A percentile compares a stretch with the other conserved stretches of the same genome.
Evolutionary conservation across 2,888 invertebrate species (phyloP).

Genomic region (Hemicrepidius hirtus): DNA sequence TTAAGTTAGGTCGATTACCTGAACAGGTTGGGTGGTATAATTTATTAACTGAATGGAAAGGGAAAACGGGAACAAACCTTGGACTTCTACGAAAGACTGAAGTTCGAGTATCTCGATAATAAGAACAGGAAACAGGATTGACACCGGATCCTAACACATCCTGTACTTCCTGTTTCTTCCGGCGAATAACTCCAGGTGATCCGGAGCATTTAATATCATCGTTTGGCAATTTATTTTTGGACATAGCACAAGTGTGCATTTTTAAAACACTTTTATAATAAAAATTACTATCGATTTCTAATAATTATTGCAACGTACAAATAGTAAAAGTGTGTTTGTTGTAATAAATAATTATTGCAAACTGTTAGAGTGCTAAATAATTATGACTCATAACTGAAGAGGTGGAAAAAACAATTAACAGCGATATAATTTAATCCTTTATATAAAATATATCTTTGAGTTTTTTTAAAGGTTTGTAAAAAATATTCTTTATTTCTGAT

Average conservation of each 20-base stretch:
- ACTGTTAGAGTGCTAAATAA: background rate
- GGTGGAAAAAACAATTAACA: too few species aligned
- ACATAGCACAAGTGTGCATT: conserved; percentile 21
- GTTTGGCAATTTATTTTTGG: conserved; percentile 13
- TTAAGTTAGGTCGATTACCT: too few species aligned
- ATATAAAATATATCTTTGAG: too few species aligned
- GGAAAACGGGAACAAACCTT: conserved; percentile 14
- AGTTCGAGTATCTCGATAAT: conserved; percentile 18
- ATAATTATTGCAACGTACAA: conserved; percentile 1
- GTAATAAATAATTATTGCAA: background rate
- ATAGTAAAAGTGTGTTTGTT: conserved; percentile 1
- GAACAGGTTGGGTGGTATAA: too few species aligned
- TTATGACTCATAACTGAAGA: background rate
- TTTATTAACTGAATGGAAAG: too few species aligned
- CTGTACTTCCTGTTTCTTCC: background rate
- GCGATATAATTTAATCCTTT: too few species aligned
- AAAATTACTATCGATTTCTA: conserved; percentile 7
- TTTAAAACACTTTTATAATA: background rate
- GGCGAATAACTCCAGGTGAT: conserved; percentile 32
- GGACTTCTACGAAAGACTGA: background rate
- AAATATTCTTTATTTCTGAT: background rate
- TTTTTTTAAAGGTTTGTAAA: too few species aligned
- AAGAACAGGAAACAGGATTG: conserved; percentile 14
- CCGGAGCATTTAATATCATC: background rate
- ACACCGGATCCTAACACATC: background rate